These are phyloP conservation scores for Uria aalge DNA, from an alignment of 2,113 vertebrate species.

Conservation along the genomic window DNA sequence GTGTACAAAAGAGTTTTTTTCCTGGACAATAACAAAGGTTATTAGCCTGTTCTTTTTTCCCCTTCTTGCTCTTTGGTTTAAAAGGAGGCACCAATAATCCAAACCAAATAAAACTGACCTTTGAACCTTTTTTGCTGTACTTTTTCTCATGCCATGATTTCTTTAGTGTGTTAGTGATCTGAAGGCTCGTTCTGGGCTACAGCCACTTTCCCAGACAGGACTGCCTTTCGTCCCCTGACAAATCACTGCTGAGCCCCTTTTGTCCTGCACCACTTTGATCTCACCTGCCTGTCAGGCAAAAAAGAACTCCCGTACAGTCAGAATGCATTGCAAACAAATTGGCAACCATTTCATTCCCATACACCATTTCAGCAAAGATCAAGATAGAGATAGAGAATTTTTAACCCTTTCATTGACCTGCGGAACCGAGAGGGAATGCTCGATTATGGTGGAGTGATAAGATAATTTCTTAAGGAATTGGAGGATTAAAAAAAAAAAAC, in stretches of 20 bases:
- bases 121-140: conserved; percentile 94
- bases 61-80: conserved; percentile 72
- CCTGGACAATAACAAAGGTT: conserved; percentile 82
- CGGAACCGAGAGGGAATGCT: neutral
- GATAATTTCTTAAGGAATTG: neutral
- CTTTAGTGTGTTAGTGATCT: conserved; percentile 89
- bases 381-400: conserved; percentile 55
- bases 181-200: conserved; percentile 83
- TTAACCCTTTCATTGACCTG: conserved; percentile 68
- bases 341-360: conserved; percentile 83
- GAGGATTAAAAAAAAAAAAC: neutral
- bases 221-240: conserved; percentile 92
- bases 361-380: conserved; percentile 72
- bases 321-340: conserved; percentile 90
- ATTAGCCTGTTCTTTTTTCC: conserved; percentile 83
- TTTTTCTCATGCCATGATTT: conserved; percentile 92
- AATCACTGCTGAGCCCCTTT: conserved; percentile 93
- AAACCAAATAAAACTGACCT: conserved; percentile 94
- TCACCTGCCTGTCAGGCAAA: conserved; percentile 92
- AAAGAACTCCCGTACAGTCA: conserved; percentile 89
- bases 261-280: conserved; percentile 90
- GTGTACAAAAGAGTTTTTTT: conserved; percentile 80
- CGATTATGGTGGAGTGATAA: neutral
- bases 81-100: conserved; percentile 90
- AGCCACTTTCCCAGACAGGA: conserved; percentile 84